Evolutionary conservation across 2,888 invertebrate genomes (phyloP), one percentile per base, ranked within the genome.

Genomic region (Mythimna impura): DNA sequence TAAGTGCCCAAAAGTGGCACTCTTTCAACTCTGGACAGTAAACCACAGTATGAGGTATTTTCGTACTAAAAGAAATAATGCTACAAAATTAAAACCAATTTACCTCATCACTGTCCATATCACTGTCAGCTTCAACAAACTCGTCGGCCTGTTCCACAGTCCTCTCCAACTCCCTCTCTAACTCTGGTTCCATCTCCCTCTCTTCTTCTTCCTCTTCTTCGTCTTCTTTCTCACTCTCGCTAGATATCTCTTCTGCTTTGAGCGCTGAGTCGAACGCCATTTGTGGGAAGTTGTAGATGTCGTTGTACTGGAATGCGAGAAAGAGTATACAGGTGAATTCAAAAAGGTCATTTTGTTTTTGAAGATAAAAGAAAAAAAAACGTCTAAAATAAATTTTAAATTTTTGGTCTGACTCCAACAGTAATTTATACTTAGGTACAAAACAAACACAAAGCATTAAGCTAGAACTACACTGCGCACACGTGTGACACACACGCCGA

Each of bases 211-310:
- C 97, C 78, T 97, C 97, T 55, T 97, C 97, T 76, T 97, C 97
- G 74, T 96, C 97, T 82, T 97, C 97, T 54, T 96, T 97, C 81
- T 98, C 98, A 82, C 97, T 97, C 80, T 97, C 97, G 6, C 97
- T 97, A 64, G 98, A 98, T 43, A 98, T 95, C 92, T 98, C 98
- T 89, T 98, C 99, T 50, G 98, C 98, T 91, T 98, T 98, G 69
- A 99, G 95, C 0, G 99, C 99, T 89, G 98, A 98, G 85, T 99
- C 99, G 92, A 99, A 99, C 0, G 99, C 99, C 91, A 97, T 97
- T 97, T 98, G 98, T 17, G 99, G 99, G 96, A 99, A 99, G 95
- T 99, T 99, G 94, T 99, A 99, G 84, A 99, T 99, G 92, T 99
- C 99, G 90, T 99, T 98, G 94, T 99, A 99, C 98, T 98, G 92